phyloP scores from a whole-genome alignment of 2,797 vertebrate genomes.

The Sebastes hubbsi region DNA sequence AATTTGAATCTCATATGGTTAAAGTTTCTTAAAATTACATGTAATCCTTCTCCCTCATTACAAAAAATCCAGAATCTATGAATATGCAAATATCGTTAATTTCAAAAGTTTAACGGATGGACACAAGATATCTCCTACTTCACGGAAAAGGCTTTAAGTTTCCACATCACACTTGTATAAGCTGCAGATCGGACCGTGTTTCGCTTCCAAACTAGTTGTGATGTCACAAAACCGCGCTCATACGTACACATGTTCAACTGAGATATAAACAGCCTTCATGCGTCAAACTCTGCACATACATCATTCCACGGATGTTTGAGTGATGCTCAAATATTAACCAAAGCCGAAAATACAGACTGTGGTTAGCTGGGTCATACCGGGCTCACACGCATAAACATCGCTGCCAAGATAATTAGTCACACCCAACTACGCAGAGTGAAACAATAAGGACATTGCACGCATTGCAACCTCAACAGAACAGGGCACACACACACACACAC shows the following conservation, averaged over 20 bases:
- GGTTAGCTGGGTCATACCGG: too few relatives aligned
- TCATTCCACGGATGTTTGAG: neutral
- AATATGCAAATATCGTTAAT: neutral
- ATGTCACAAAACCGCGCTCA: neutral
- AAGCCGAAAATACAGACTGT: too few relatives aligned
- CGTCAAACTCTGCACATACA: neutral
- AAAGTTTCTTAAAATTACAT: neutral
- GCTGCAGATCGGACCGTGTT: neutral
- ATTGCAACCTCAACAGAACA: too few relatives aligned
- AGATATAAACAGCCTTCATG: neutral
- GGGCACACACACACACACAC: too few relatives aligned
- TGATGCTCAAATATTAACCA: neutral
- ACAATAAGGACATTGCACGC: too few relatives aligned
- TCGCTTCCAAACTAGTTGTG: neutral
- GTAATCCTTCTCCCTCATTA: neutral
- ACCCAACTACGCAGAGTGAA: too few relatives aligned
- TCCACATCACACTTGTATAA: neutral
- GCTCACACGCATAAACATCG: too few relatives aligned
- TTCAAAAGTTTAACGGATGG: neutral
- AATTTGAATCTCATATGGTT: neutral
- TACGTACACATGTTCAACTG: neutral
- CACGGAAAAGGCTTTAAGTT: neutral
- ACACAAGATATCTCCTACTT: neutral
- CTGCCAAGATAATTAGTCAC: too few relatives aligned
- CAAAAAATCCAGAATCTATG: neutral